These are phyloP conservation scores for Cotesia congregata DNA, from an alignment of 2,888 invertebrate species.

Conservation along the genomic window DNA sequence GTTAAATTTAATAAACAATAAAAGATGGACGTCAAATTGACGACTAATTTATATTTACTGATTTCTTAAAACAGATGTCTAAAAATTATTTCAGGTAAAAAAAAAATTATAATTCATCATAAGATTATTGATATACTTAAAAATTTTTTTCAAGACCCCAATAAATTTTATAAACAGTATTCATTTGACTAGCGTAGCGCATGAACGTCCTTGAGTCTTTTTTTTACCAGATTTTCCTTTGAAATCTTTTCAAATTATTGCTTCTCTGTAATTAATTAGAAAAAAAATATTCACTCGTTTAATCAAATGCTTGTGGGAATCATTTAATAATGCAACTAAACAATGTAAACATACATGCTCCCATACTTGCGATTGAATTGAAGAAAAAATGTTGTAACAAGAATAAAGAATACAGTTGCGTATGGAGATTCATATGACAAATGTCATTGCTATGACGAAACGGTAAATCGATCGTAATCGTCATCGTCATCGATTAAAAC, in stretches of 20 bases:
- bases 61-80: too few species aligned
- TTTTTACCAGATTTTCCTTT: not conserved
- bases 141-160: too few species aligned
- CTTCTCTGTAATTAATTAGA: not conserved
- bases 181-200: too few species aligned
- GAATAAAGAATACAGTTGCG: not conserved
- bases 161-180: too few species aligned
- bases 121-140: too few species aligned
- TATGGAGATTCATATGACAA: not conserved
- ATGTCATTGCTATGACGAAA: slow-evolving; percentile 13
- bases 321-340: not conserved
- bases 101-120: too few species aligned
- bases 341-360: not conserved
- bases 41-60: too few species aligned
- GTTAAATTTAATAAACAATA: too few species aligned
- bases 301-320: not conserved
- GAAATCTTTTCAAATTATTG: not conserved
- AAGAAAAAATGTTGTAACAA: not conserved
- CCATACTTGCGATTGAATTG: not conserved
- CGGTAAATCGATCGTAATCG: slow-evolving; percentile 26
- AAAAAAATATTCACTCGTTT: not conserved
- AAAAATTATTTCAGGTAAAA: too few species aligned
- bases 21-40: too few species aligned
- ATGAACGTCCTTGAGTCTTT: too few species aligned
- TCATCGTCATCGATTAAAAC: not conserved